These are phyloP conservation scores for Hecatera dysodea DNA, from an alignment of 2,888 invertebrate species.

Conservation along the genomic window DNA sequence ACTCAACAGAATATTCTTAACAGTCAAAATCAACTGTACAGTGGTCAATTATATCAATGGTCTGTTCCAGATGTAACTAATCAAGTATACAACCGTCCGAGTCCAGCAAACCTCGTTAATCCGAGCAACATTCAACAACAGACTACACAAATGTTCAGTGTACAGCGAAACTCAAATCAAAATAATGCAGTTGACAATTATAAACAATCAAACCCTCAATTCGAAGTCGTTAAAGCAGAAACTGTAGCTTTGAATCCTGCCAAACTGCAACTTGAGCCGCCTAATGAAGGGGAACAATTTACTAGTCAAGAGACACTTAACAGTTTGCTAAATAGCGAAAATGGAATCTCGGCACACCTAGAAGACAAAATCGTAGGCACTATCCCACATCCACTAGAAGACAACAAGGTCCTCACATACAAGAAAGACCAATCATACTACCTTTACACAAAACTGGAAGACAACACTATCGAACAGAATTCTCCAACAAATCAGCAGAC, in stretches of 20 bases:
- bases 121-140: conserved; percentile 62
- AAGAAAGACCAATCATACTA: conserved; percentile 86
- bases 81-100: conserved; percentile 81
- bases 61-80: conserved; percentile 86
- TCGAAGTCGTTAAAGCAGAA: conserved; percentile 81
- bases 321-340: conserved; percentile 75
- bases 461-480: conserved; percentile 66
- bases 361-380: conserved; percentile 85
- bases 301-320: conserved; percentile 76
- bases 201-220: conserved; percentile 53
- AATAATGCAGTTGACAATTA: conserved; percentile 44
- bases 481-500: conserved; percentile 59
- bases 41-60: conserved; percentile 85
- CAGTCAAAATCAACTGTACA: conserved; percentile 79
- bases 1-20: conserved; percentile 62
- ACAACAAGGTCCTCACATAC: conserved; percentile 83
- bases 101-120: conserved; percentile 69
- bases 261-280: conserved; percentile 75
- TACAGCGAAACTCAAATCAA: conserved; percentile 59
- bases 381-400: conserved; percentile 83
- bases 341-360: conserved; percentile 84
- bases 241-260: conserved; percentile 73
- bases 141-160: conserved; percentile 62
- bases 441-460: conserved; percentile 80
- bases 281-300: conserved; percentile 69